Conservation (phyloP, 2,113 vertebrate genomes). For the Tonatia bakeri region DNA sequence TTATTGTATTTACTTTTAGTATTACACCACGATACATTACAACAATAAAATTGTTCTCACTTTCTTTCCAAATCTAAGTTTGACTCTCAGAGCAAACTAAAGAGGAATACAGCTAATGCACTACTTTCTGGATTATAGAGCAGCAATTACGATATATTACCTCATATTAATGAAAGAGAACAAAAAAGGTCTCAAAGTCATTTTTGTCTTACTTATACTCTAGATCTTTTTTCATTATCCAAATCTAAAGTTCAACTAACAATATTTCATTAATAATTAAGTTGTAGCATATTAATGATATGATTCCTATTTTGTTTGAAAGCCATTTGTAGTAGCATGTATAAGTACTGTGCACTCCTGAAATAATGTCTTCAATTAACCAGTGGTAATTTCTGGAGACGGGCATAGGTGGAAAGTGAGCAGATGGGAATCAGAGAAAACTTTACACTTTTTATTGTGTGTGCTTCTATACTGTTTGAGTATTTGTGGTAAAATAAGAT, state of each 20-base stretch:
- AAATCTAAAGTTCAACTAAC: constrained; percentile 27
- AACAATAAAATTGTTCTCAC: constrained; percentile 1
- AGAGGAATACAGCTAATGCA: neutral
- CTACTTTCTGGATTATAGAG: constrained; percentile 8
- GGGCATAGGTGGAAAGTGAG: neutral
- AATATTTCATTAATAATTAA: neutral
- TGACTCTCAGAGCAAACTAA: neutral
- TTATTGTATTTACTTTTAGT: neutral
- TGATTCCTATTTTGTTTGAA: neutral
- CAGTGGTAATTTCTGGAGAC: neutral
- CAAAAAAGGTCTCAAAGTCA: constrained; percentile 10
- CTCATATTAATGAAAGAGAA: neutral
- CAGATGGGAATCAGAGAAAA: neutral
- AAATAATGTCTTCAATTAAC: neutral
- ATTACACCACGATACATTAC: neutral
- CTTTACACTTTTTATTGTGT: neutral
- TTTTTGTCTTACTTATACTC: constrained; percentile 19
- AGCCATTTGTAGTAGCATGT: neutral
- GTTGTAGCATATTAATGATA: neutral
- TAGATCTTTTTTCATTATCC: neutral
- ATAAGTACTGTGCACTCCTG: neutral
- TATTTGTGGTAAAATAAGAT: neutral
- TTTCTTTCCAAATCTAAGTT: constrained; percentile 19
- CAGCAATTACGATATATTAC: neutral
- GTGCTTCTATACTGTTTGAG: neutral